phyloP scores from a whole-genome alignment of 2,888 invertebrate species.

The Liodrosophila aerea region DNA sequence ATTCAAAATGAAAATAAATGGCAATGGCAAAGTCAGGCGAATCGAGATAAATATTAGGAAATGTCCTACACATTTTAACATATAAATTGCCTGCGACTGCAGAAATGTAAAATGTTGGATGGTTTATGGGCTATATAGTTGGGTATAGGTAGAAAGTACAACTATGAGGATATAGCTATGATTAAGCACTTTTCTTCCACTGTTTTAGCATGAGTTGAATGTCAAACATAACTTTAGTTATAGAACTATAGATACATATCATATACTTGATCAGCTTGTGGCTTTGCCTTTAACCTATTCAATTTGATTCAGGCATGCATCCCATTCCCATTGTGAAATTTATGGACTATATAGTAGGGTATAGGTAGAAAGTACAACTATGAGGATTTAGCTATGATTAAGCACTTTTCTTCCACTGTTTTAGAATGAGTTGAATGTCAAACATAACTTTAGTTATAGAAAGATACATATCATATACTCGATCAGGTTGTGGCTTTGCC shows the following conservation, averaged over 20 bases:
- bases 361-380: constrained; percentile 12
- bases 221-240: too few species aligned
- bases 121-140: constrained; percentile 3
- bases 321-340: too few species aligned
- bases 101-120: constrained; percentile 37
- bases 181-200: constrained; percentile 2
- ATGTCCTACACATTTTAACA: constrained; percentile 52
- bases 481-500: too few species aligned
- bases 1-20: constrained; percentile 68
- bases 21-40: constrained; percentile 34
- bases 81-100: constrained; percentile 63
- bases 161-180: constrained; percentile 7
- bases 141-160: constrained; percentile 12
- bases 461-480: too few species aligned
- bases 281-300: too few species aligned
- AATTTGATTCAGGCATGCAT: constrained; percentile 16
- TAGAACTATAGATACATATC: too few species aligned
- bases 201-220: too few species aligned
- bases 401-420: constrained; percentile 1
- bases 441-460: too few species aligned
- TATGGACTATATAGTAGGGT: constrained; percentile 1
- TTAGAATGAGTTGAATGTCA: too few species aligned
- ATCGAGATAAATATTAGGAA: constrained; percentile 45
- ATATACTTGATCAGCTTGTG: too few species aligned
- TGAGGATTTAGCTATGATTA: constrained; percentile 8